Evolutionary conservation across 2,797 vertebrate genomes (phyloP).

Genomic region (Antrozous pallidus): DNA sequence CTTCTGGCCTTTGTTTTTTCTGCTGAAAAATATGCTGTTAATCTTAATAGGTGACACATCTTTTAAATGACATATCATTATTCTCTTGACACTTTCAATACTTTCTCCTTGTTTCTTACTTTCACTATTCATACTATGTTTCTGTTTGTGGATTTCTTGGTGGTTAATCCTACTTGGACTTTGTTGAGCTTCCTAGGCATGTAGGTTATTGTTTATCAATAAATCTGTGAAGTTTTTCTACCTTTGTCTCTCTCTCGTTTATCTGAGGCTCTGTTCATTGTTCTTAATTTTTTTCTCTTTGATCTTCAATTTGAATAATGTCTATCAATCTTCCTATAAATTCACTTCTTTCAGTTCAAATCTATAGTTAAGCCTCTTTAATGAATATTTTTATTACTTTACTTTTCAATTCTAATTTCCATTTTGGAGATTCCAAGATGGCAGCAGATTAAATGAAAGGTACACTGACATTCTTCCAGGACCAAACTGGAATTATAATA

Average conservation of each 20-base stretch:
- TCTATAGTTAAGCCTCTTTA: background rate
- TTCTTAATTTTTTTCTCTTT: background rate
- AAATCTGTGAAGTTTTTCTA: background rate
- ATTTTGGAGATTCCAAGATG: background rate
- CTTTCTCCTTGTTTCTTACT: background rate
- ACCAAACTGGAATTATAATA: too few relatives aligned
- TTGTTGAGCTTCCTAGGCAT: background rate
- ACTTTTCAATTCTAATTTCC: background rate
- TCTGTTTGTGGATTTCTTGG: background rate
- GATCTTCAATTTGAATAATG: background rate
- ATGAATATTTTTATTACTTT: background rate
- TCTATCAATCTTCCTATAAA: background rate
- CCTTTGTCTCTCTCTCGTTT: background rate
- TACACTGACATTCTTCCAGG: too few relatives aligned
- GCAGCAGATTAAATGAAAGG: background rate
- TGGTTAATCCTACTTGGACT: background rate
- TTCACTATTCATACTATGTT: background rate
- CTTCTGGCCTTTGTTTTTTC: background rate
- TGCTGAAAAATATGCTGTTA: background rate
- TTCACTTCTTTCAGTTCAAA: background rate
- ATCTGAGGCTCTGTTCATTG: background rate
- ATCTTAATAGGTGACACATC: background rate
- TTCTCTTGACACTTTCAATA: background rate
- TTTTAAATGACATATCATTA: background rate
- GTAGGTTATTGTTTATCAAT: background rate